Conservation (phyloP, 2,888 invertebrate species). For the Caenorhabditis imperialis region DNA sequence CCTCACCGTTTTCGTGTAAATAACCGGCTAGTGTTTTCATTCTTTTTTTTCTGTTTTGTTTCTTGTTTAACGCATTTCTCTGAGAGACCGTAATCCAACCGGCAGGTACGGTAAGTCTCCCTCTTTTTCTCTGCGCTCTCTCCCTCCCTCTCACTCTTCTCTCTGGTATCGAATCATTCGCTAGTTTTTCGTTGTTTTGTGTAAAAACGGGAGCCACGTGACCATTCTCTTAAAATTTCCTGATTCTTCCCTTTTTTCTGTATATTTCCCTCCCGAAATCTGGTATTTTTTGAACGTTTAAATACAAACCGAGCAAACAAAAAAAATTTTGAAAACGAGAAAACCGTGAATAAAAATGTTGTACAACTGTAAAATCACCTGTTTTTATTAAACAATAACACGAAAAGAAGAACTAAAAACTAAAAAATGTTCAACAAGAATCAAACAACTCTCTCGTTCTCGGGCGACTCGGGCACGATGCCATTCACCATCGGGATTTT, state of each 20-base stretch:
- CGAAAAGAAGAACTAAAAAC: neutral
- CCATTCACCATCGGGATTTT: constrained; percentile 59
- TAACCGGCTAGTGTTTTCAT: constrained; percentile 1
- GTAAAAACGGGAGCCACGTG: neutral
- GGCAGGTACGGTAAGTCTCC: constrained; percentile 33
- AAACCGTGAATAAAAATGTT: too few relatives aligned
- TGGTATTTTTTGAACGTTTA: too few relatives aligned
- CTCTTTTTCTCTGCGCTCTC: constrained; percentile 3
- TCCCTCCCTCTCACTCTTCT: constrained; percentile 3
- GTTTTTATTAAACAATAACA: neutral
- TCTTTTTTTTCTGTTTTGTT: constrained; percentile 13
- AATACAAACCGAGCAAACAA: too few relatives aligned
- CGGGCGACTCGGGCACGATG: constrained; percentile 56
- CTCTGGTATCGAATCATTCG: constrained; percentile 11
- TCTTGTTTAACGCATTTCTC: constrained; percentile 7
- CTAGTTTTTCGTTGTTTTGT: neutral
- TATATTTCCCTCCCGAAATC: neutral
- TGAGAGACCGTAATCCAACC: constrained; percentile 21
- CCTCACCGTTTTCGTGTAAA: constrained; percentile 12
- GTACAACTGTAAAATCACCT: too few relatives aligned
- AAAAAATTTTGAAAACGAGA: too few relatives aligned
- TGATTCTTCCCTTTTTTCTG: neutral
- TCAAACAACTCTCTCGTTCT: constrained; percentile 56
- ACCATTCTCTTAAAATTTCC: neutral
- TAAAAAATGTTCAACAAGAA: neutral